Evolutionary conservation across 2,888 invertebrate species (phyloP), one percentile per base, ranked within the genome.

Genomic region (Morpho helenor): DNA sequence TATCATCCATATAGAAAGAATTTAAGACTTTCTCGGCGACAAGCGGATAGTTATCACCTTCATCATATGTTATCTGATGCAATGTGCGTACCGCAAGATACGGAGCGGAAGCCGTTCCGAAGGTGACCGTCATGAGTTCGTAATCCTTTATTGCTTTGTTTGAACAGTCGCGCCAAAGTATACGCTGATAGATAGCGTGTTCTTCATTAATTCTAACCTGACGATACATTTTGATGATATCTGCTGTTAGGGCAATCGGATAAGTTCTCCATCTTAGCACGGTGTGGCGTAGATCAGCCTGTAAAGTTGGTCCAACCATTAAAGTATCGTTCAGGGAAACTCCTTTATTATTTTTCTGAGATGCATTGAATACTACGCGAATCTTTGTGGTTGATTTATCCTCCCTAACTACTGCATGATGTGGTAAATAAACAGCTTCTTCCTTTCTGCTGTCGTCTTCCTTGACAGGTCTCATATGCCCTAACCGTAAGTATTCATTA

Each of bases 61-160:
- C 59, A 55, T 60, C 61, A 0, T 42, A 2, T 7, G 63, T 62
- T 0, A 69, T 9, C 42, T 67, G 63, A 40, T 66, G 61, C 7
- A 72, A 23, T 1, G 62, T 57, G n/a, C 49, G 59, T 1, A 66
- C 64, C 1, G 66, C 68, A 3, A 65, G 52, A 43, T 66, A 68
- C 8, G 66, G 68, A 0, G 66, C 66, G 7, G 58, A 62, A 2
- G 68, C 55, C 8, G 60, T 66, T 52, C 64, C 60, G 45, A 59
- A 60, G 0, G 94, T 94, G 71, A 94, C 94, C 72, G 92, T 93
- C 2, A 92, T 92, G 8, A 44, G 31, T 41, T 43, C 23, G 8
- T 39, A 56, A 7, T 56, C 39, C 16, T 8, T 8, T 4, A 49
- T 39, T 3, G 22, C 7, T 40, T 40, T 2, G 9, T 22, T 40